Base-by-base conservation (phyloP, 1,140 invertebrate genomes). In the Tigriopus japonicus region DNA sequence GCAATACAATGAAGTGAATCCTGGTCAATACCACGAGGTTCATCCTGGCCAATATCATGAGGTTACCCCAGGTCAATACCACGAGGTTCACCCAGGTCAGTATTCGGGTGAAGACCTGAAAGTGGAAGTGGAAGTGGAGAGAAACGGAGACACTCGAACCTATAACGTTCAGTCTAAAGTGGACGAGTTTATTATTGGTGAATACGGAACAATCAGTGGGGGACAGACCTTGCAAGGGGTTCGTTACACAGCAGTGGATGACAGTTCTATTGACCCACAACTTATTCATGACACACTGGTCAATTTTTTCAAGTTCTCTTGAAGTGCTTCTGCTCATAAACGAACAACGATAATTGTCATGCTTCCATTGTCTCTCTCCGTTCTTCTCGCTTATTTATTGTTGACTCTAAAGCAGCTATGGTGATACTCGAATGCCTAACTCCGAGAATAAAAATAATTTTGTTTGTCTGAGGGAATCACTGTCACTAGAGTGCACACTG, bases 1-100 rank as follows among this genome's bases (percentile, higher is more conserved):
- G 12, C 58, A 60, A 17, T 60, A 60, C 58, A 23, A 60, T 24
- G 58, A 60, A 45, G 24, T 60, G 19, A 60, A 60, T 51, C 58
- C 58, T 10, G 58, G 58, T 6, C 58, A 60, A 42, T 60, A 60
- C 42, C 42, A 49, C 15, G 58, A 60, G 42, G 42, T 60, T 13
- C 15, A 60, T 35, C 58, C 58, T 9, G 58, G 58, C n/a, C 58
- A 60, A 35, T 60, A 60, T 23, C 13, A 52, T 13, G 58, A 60
- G 28, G 42, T 42, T 6, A 60, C 49, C 6, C 58, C 58, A 3
- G 58, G 58, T 12, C 58, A 60, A 23, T 60, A 60, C 15, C 13
- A 60, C 17, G 58, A 60, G 28, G 42, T 53, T 23, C 49, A 60
- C 15, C 58, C 58, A 5, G 58, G 58, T 21, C 58, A 60, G 41